Evolutionary conservation across 2,888 invertebrate genomes (phyloP).

Genomic region (Sphaerolaimus hirsutus): DNA sequence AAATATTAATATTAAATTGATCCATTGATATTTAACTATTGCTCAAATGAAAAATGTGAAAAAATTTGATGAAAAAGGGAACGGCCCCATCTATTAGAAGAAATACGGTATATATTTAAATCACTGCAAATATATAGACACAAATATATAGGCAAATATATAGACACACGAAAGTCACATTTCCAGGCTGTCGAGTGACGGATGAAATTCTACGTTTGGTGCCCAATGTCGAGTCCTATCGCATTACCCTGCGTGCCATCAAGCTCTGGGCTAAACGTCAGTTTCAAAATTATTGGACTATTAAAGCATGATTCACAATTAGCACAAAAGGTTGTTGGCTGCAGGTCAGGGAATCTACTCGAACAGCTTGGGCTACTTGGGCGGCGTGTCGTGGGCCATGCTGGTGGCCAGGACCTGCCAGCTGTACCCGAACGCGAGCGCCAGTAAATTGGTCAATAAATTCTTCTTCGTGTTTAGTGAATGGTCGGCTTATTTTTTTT

Average conservation of each 20-base stretch:
- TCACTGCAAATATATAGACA: neutral
- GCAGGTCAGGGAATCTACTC: slow-evolving; percentile 84
- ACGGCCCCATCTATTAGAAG: too few species aligned
- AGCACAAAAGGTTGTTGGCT: neutral
- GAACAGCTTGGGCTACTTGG: slow-evolving; percentile 77
- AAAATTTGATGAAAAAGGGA: too few species aligned
- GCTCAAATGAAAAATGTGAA: too few species aligned
- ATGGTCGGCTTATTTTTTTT: slow-evolving; percentile 38
- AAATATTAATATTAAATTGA: too few species aligned
- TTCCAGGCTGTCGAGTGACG: slow-evolving; percentile 63
- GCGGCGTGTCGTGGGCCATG: slow-evolving; percentile 97
- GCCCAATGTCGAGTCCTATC: slow-evolving; percentile 74
- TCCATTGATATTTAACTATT: too few species aligned
- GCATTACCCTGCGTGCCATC: slow-evolving; percentile 70
- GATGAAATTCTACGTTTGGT: slow-evolving; percentile 88
- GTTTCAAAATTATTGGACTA: slow-evolving; percentile 5
- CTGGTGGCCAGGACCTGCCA: slow-evolving; percentile 91
- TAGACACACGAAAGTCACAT: neutral
- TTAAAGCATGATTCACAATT: neutral
- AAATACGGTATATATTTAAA: neutral
- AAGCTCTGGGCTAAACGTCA: slow-evolving; percentile 93
- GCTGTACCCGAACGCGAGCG: slow-evolving; percentile 81
- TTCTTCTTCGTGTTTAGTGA: slow-evolving; percentile 92
- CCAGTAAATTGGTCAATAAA: slow-evolving; percentile 79
- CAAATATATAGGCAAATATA: neutral